Base-by-base conservation (phyloP, 2,888 invertebrate genomes). In the Eilema griseolum region DNA sequence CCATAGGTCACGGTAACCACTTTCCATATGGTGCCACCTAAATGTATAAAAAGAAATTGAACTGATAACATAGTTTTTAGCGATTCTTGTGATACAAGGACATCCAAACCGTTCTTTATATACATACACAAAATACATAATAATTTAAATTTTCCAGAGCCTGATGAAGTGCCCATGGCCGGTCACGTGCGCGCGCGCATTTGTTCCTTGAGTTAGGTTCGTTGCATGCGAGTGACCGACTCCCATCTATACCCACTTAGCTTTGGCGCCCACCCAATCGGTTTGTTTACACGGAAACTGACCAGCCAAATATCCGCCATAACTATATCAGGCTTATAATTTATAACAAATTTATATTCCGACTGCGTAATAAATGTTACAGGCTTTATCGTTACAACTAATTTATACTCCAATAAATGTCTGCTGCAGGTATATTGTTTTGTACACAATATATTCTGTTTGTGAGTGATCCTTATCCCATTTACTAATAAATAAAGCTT, bases 181-280 rank as follows among this genome's bases (percentile, higher is more conserved):
- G 90, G 90, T 79, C 85, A 84, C 79, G 89, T 90, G 75, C 91
- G 90, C 77, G 90, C 93, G 78, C 90, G 93, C 79, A 87, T 93
- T 82, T 94, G 93, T 86, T 89, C 93, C 70, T 86, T 94, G 87
- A 94, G 93, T 90, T 95, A 94, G 94, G 94, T 94, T 93, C 89
- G 94, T 94, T 87, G 93, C 91, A 91, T 93, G 91, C 74, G 88
- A 81, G 88, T 89, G 86, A 74, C 64, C 60, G 52, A 73, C 20
- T 52, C 66, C 59, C 46, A 26, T 59, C 64, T 65, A 57, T 23
- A 16, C 31, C 26, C 61, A 66, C 56, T 26, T 64, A 65, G 70
- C 71, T 78, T 23, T 57, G 63, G 33, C 69, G 70, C 72, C 66
- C 66, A 60, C 52, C 59, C 57, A 61, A 65, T 52, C 60, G 28